These are phyloP conservation scores for Heloderma charlesbogerti DNA, from an alignment of 2,113 vertebrate genomes.

Conservation along the genomic window DNA sequence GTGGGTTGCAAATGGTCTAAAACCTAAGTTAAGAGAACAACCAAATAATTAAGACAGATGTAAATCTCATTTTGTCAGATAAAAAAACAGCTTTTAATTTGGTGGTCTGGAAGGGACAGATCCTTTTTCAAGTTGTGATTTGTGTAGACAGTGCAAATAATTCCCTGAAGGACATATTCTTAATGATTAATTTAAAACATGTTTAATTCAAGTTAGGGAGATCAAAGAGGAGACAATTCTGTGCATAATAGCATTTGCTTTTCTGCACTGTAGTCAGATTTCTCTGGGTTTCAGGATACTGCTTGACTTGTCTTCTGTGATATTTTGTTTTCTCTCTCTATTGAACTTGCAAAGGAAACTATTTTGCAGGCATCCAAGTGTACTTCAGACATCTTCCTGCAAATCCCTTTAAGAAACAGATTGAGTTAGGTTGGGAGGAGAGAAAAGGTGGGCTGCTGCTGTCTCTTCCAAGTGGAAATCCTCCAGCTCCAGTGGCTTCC, in stretches of 20 bases:
- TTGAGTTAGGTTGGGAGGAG: rapidly evolving
- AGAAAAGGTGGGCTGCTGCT: rapidly evolving
- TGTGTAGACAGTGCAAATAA: slow-evolving; percentile 54
- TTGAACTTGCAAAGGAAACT: background rate
- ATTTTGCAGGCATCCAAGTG: background rate
- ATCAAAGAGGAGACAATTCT: slow-evolving; percentile 59
- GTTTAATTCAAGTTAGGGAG: slow-evolving; percentile 68
- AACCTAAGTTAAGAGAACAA: background rate
- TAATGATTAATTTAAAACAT: slow-evolving; percentile 67
- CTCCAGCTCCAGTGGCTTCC: rapidly evolving
- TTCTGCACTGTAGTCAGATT: slow-evolving; percentile 22
- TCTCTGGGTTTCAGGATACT: background rate
- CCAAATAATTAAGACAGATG: background rate
- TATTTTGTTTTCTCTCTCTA: background rate
- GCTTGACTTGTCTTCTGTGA: background rate
- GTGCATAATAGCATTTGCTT: background rate
- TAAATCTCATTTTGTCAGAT: background rate
- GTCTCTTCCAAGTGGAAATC: rapidly evolving
- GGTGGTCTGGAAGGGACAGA: slow-evolving; percentile 24
- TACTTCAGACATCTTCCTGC: background rate
- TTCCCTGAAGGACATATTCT: slow-evolving; percentile 57
- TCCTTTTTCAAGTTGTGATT: slow-evolving; percentile 57
- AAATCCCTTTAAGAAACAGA: background rate
- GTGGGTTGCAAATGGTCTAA: background rate
- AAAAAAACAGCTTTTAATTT: slow-evolving; percentile 42